Base-by-base conservation (phyloP, 2,797 vertebrate genomes). In the Gambelia wislizenii region DNA sequence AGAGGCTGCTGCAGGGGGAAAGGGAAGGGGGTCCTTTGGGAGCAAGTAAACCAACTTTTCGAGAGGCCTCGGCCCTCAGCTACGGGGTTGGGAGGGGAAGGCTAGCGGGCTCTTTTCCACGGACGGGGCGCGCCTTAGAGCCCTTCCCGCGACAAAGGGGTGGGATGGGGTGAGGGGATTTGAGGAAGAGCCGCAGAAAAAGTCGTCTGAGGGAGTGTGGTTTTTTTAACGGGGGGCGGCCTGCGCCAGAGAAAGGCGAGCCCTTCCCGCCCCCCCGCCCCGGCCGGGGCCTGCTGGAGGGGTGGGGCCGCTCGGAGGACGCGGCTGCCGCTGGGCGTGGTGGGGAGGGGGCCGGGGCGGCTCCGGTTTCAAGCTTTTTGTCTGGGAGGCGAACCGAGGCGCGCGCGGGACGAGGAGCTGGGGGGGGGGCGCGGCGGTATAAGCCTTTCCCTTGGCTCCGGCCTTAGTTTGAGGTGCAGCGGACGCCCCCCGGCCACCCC, bases 301-400 rank as follows among this genome's bases (percentile, higher is more conserved):
- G 83, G 83, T 49, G 67, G 83, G 52, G 76, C 76, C 10, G 72
- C 39, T 20, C 4, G 6, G 27, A 18, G 75, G 56, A 42, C 59
- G 52, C 27, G 39, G 83, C 75, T 27, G n/a, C 47, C 5, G 39
- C 54, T 25, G 36, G 87, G 87, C 82, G 87, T 69, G 81, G 77
- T 9, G 83, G n/a, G 67, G 79, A 61, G 69, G 22, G 64, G 7
- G 16, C 54, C 9, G 59, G 61, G 47, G 70, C 44, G 77, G 78
- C 77, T 89, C 88, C 54, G 13, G 49, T 81, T 87, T 72, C 86
- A 74, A 6, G 78, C 64, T 85, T 89, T 89, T 74, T 85, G 83
- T 81, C 52, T 85, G 47, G 13, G 30, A 25, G 18, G 18, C 56
- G 39, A 44, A 44, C 80, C 14, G 25, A 13, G 59, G 42, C 7